phyloP scores from a whole-genome alignment of 2,797 vertebrate species.

The Champsocephalus esox region DNA sequence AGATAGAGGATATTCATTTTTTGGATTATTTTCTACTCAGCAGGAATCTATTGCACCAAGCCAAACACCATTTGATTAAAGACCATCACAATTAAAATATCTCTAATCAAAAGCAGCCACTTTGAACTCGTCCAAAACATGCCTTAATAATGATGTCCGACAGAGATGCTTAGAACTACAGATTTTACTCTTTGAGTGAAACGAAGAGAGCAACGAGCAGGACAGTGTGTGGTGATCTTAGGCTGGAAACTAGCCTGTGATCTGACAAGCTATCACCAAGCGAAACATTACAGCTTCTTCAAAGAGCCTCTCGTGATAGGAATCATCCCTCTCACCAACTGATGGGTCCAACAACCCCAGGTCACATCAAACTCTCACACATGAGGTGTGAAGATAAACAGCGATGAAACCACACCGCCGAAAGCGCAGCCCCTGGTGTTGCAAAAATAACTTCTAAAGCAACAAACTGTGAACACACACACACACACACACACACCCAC shows the following conservation, averaged over 20 bases:
- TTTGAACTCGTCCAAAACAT: neutral
- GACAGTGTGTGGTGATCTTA: neutral
- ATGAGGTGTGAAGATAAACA: slow-evolving; percentile 38
- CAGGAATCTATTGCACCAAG: neutral
- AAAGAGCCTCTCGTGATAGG: slow-evolving; percentile 47
- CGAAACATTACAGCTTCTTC: slow-evolving; percentile 48
- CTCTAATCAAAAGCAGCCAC: neutral
- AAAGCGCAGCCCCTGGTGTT: slow-evolving; percentile 41
- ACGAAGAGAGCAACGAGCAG: neutral
- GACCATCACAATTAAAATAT: neutral
- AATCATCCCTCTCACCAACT: neutral
- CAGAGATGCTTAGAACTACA: neutral
- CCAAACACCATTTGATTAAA: too few relatives aligned
- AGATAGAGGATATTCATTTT: too few relatives aligned
- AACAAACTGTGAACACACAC: slow-evolving; percentile 1
- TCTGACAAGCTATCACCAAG: slow-evolving; percentile 20
- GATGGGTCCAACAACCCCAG: slow-evolving; percentile 11
- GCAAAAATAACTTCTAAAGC: slow-evolving; percentile 34
- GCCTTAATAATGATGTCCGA: neutral
- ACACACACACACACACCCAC: too few relatives aligned
- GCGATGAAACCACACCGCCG: slow-evolving; percentile 40
- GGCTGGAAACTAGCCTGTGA: slow-evolving; percentile 36
- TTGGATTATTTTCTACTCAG: neutral
- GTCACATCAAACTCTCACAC: slow-evolving; percentile 36
- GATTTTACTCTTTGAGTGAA: neutral